Evolutionary conservation across 1,140 invertebrate genomes (phyloP).

Genomic region (Archivesica marissinica): DNA sequence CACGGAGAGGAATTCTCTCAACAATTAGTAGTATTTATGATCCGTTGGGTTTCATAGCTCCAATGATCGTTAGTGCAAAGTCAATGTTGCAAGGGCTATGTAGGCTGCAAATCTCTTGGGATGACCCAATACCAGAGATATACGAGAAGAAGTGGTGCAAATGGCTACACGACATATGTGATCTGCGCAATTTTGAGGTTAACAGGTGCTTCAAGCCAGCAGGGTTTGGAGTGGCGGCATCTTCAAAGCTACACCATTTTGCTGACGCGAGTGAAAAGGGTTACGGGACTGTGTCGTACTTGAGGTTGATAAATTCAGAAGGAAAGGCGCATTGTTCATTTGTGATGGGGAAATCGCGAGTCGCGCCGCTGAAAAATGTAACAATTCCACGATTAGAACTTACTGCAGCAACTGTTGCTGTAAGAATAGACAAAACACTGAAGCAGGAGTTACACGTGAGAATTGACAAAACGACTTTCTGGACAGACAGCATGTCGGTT

Average conservation of each 20-base stretch:
- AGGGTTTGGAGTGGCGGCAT: neutral
- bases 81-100: conserved; percentile 58
- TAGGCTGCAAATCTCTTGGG: conserved; percentile 55
- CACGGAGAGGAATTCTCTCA: conserved; percentile 55
- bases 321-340: neutral
- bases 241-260: conserved; percentile 2
- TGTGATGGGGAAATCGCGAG: neutral
- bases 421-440: conserved; percentile 10
- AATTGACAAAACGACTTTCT: conserved; percentile 21
- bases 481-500: conserved; percentile 49
- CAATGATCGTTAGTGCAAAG: conserved; percentile 51
- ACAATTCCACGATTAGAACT: neutral
- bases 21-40: conserved; percentile 66
- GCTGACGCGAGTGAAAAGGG: neutral
- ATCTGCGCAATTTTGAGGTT: neutral
- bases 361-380: neutral
- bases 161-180: neutral
- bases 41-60: conserved; percentile 68
- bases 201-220: neutral
- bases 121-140: conserved; percentile 52
- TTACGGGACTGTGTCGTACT: neutral
- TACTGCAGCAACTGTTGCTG: conserved; percentile 29
- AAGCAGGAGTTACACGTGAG: conserved; percentile 15
- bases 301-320: neutral
- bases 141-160: neutral